A percentile compares a stretch with the other conserved stretches of the same genome.
Conservation (phyloP, 2,888 invertebrate genomes). For the Galerucella nymphaeae region DNA sequence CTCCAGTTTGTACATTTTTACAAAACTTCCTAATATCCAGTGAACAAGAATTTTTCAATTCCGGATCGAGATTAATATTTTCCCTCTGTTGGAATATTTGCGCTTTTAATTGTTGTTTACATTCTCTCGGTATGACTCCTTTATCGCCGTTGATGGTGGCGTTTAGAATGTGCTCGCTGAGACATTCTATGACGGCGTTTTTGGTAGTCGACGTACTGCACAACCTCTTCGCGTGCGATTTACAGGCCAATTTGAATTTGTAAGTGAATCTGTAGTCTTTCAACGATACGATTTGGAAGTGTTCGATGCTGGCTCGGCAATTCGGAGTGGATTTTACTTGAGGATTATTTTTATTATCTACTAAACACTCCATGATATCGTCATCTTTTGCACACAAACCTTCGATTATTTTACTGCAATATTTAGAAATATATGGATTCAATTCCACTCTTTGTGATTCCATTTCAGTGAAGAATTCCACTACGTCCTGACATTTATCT, state of each 20-base stretch:
- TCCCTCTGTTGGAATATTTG: constrained; percentile 94
- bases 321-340: constrained; percentile 82
- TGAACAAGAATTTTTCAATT: constrained; percentile 84
- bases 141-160: constrained; percentile 83
- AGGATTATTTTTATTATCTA: constrained; percentile 87
- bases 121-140: constrained; percentile 86
- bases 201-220: constrained; percentile 79
- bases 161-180: constrained; percentile 91
- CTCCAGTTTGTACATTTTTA: constrained; percentile 74
- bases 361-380: constrained; percentile 94
- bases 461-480: constrained; percentile 88
- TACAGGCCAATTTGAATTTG: constrained; percentile 95
- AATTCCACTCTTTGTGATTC: constrained; percentile 85
- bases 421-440: constrained; percentile 88
- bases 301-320: constrained; percentile 94
- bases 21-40: constrained; percentile 83
- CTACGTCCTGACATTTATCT: constrained; percentile 78
- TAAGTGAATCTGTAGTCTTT: constrained; percentile 94
- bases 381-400: constrained; percentile 82
- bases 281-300: constrained; percentile 93
- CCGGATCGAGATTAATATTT: constrained; percentile 86
- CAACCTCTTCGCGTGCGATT: constrained; percentile 78
- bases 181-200: constrained; percentile 84
- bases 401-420: constrained; percentile 84
- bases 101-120: constrained; percentile 89